phyloP scores from a whole-genome alignment of 2,113 vertebrate species.

The Microcebus ravelobensis region DNA sequence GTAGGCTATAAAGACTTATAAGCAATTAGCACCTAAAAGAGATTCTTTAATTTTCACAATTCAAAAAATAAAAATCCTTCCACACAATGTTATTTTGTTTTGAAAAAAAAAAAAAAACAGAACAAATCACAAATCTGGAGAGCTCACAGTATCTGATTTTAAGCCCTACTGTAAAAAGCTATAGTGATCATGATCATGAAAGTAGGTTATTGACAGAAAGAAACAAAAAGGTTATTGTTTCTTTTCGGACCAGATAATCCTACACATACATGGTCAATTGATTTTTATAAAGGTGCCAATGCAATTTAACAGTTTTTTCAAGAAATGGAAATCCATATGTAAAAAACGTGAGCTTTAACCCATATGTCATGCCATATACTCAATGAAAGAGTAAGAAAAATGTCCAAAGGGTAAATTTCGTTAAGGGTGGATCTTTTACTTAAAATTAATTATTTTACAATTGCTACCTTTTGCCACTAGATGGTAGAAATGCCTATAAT shows the following conservation, averaged over 20 bases:
- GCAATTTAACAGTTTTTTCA: neutral
- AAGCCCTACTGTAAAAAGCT: neutral
- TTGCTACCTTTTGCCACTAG: conserved; percentile 37
- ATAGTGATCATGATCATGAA: neutral
- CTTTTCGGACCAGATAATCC: neutral
- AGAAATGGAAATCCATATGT: neutral
- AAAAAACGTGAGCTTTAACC: neutral
- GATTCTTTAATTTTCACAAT: conserved; percentile 25
- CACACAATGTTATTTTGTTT: neutral
- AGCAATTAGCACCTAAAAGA: neutral
- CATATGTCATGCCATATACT: neutral
- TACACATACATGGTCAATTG: neutral
- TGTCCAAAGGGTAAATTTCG: neutral
- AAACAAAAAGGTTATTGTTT: neutral
- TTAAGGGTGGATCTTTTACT: neutral
- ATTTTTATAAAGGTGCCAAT: neutral
- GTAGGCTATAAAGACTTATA: neutral
- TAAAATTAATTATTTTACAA: conserved; percentile 31
- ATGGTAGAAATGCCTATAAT: neutral
- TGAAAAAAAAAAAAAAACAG: neutral
- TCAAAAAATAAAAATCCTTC: conserved; percentile 28
- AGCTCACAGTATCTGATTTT: neutral
- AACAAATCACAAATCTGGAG: neutral
- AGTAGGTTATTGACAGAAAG: neutral
- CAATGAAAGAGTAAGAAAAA: neutral